Evolutionary conservation across 2,797 vertebrate species (phyloP).

Genomic region (Anabacerthia variegaticeps): DNA sequence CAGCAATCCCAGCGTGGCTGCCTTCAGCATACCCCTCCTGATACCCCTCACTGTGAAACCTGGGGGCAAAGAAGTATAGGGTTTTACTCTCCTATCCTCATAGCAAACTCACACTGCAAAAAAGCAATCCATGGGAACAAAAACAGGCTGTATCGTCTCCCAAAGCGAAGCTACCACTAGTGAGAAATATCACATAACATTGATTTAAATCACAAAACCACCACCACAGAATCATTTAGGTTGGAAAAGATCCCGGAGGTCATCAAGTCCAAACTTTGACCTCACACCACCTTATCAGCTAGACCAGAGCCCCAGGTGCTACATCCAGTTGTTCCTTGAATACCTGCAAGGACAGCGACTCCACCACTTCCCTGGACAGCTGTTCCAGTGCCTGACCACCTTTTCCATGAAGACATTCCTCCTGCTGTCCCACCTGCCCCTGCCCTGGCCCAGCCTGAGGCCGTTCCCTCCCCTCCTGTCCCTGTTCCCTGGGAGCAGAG

Average conservation of each 20-base stretch:
- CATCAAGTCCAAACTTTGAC: background rate
- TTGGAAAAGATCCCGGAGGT: background rate
- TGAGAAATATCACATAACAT: accelerated
- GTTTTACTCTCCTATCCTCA: accelerated
- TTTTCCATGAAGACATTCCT: background rate
- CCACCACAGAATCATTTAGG: too few species aligned
- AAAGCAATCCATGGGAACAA: accelerated
- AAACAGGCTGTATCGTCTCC: accelerated
- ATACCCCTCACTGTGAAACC: slow-evolving; percentile 85
- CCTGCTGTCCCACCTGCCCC: too few species aligned
- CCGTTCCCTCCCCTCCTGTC: background rate
- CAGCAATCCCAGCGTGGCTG: slow-evolving; percentile 71
- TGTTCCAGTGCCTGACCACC: background rate
- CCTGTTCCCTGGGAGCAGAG: background rate
- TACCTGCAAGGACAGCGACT: too few species aligned
- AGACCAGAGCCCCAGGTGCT: background rate
- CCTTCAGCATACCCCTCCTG: slow-evolving; percentile 86
- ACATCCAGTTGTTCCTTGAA: background rate
- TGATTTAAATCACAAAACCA: background rate
- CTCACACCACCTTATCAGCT: background rate
- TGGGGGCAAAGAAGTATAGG: background rate
- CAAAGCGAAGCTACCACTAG: accelerated
- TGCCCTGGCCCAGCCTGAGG: too few species aligned
- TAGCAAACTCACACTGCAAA: accelerated
- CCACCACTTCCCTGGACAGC: background rate